phyloP scores from a whole-genome alignment of 2,797 vertebrate genomes.

The Tapera naevia region DNA sequence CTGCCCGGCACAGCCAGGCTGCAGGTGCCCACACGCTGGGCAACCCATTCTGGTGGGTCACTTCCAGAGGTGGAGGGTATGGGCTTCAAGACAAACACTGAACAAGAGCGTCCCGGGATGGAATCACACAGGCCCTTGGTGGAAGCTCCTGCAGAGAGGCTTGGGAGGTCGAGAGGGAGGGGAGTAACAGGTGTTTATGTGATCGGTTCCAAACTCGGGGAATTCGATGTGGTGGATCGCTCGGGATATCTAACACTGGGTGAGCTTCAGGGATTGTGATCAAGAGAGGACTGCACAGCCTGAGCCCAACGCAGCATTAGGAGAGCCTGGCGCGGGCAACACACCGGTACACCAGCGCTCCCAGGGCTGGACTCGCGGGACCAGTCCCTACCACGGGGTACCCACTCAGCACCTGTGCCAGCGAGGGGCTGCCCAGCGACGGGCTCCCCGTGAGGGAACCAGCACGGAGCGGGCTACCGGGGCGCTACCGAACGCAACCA shows the following conservation, averaged over 20 bases:
- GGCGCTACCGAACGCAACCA: background rate
- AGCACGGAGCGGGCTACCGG: fast-evolving
- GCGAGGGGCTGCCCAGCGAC: background rate
- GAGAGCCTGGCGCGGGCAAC: background rate
- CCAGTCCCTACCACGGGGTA: no score
- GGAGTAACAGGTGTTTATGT: constrained; percentile 50
- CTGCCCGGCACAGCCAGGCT: background rate
- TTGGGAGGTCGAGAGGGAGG: background rate
- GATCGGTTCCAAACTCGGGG: background rate
- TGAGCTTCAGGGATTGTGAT: background rate
- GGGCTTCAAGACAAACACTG: background rate
- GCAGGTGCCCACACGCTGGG: background rate
- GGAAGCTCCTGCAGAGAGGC: background rate
- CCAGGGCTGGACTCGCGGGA: no score
- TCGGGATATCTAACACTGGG: background rate
- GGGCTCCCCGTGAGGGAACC: background rate
- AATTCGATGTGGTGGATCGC: background rate
- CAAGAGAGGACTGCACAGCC: background rate
- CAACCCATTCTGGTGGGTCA: background rate
- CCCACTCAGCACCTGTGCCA: background rate
- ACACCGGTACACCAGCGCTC: background rate
- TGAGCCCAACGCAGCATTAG: background rate
- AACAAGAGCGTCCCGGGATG: background rate
- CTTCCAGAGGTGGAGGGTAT: background rate
- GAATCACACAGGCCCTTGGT: background rate